Evolutionary conservation across 2,888 invertebrate genomes (phyloP).

Genomic region (Clitarchus hookeri): DNA sequence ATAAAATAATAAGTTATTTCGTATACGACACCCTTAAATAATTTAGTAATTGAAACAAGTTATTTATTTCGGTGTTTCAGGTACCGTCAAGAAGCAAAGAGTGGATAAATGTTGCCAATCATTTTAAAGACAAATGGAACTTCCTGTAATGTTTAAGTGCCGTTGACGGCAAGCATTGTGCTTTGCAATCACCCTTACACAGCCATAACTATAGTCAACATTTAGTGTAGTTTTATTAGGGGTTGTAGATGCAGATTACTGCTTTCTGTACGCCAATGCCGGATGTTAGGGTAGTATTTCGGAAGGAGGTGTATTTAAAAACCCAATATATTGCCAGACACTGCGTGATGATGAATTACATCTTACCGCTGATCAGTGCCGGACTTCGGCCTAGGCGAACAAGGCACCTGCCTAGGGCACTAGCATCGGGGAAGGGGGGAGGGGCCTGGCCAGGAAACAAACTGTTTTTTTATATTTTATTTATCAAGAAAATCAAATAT

Average conservation of each 20-base stretch:
- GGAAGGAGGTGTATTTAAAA: conserved; percentile 44
- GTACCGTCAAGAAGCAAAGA: too few relatives aligned
- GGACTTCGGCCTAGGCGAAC: too few relatives aligned
- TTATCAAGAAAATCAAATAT: too few relatives aligned
- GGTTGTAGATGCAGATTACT: conserved; percentile 46
- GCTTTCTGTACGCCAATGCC: conserved; percentile 48
- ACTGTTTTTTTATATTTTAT: too few relatives aligned
- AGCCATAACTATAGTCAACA: conserved; percentile 46
- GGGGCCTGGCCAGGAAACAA: too few relatives aligned
- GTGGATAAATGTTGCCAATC: too few relatives aligned
- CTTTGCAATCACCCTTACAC: conserved; percentile 44
- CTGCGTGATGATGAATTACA: neutral
- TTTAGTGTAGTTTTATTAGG: conserved; percentile 46
- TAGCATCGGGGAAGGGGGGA: too few relatives aligned
- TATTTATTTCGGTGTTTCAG: too few relatives aligned
- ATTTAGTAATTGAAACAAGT: too few relatives aligned
- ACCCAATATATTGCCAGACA: neutral
- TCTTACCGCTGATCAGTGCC: neutral
- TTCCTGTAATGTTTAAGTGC: conserved; percentile 47
- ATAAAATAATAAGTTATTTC: too few relatives aligned
- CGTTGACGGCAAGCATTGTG: conserved; percentile 45
- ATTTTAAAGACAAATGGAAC: conserved; percentile 41
- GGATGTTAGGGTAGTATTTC: conserved; percentile 47
- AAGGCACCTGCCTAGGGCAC: too few relatives aligned
- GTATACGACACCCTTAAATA: too few relatives aligned